phyloP scores from a whole-genome alignment of 2,113 vertebrate species.

The Phodopus roborovskii region DNA sequence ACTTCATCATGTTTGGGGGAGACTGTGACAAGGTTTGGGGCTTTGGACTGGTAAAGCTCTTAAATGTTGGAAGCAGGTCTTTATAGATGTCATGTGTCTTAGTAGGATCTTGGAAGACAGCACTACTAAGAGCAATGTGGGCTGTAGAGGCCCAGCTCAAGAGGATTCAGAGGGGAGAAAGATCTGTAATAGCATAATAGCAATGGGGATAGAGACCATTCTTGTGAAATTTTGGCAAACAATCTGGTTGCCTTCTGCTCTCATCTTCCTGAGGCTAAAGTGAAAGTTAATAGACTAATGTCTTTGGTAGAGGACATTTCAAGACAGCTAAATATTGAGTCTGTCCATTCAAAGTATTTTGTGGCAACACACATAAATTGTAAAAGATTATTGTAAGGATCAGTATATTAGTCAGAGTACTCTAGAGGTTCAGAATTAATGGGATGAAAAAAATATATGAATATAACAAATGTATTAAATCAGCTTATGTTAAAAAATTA shows the following conservation, averaged over 20 bases:
- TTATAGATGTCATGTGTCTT: too few species aligned
- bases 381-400: not conserved
- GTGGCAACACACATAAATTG: not conserved
- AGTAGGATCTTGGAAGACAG: not conserved
- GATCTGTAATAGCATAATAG: not conserved
- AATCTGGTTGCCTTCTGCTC: not conserved
- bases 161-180: not conserved
- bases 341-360: not conserved
- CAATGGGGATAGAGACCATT: not conserved
- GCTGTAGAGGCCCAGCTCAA: not conserved
- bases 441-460: not conserved
- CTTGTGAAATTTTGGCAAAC: not conserved
- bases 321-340: not conserved
- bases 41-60: not conserved
- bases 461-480: not conserved
- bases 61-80: too few species aligned
- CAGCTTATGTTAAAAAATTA: not conserved
- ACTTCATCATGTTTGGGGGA: not conserved
- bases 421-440: not conserved
- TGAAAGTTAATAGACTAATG: not conserved
- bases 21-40: not conserved
- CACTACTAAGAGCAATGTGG: not conserved
- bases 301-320: not conserved
- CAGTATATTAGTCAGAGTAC: not conserved
- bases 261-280: not conserved